A percentile compares a stretch with the other conserved stretches of the same genome.
These are phyloP conservation scores for Leuciscus waleckii DNA, from an alignment of 2,797 vertebrate genomes.

Conservation along the genomic window DNA sequence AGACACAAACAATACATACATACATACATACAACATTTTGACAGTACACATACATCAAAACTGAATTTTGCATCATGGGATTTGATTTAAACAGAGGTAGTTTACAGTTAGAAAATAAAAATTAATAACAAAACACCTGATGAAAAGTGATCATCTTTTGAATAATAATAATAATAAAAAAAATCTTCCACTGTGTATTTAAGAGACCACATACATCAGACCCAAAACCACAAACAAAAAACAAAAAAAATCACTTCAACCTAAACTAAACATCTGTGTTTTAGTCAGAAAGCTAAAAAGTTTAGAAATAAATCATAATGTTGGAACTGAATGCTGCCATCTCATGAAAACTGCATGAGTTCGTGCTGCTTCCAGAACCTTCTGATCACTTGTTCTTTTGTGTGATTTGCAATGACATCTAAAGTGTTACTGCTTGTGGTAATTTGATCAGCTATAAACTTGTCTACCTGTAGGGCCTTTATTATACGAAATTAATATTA, in stretches of 20 bases:
- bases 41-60: background rate
- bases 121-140: background rate
- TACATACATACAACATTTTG: background rate
- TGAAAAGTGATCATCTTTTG: slow-evolving; percentile 53
- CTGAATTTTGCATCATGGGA: background rate
- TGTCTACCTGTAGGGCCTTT: slow-evolving; percentile 7
- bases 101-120: background rate
- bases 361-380: background rate
- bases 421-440: slow-evolving; percentile 14
- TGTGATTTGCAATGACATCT: slow-evolving; percentile 1
- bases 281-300: slow-evolving; percentile 17
- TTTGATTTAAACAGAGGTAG: background rate
- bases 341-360: slow-evolving; percentile 4
- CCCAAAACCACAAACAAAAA: background rate
- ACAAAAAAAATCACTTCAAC: background rate
- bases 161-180: background rate
- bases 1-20: background rate
- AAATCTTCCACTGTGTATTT: slow-evolving; percentile 42
- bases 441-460: slow-evolving; percentile 26
- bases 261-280: background rate
- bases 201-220: background rate
- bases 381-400: slow-evolving; percentile 2
- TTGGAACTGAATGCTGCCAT: background rate
- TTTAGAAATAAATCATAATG: background rate
- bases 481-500: background rate